phyloP scores from a whole-genome alignment of 1,140 invertebrate species.

The Saccostrea cuccullata region DNA sequence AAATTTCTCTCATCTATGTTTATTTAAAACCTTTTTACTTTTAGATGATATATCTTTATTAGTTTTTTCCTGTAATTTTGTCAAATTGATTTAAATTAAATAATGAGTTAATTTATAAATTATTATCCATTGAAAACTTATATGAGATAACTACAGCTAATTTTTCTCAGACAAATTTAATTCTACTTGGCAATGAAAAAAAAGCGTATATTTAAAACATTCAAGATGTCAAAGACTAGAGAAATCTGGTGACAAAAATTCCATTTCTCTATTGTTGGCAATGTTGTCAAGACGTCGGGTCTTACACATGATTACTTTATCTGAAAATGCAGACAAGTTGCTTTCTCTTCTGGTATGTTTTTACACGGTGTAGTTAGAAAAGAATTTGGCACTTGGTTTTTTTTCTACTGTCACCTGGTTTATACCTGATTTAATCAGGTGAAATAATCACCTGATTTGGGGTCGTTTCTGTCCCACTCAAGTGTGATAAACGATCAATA shows the following conservation, averaged over 20 bases:
- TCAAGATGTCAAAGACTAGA: background rate
- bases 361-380: background rate
- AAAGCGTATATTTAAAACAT: background rate
- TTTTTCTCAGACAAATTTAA: no score
- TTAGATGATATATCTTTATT: no score
- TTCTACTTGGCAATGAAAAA: background rate
- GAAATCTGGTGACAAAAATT: background rate
- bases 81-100: no score
- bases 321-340: background rate
- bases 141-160: no score
- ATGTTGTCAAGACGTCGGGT: background rate
- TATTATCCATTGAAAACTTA: no score
- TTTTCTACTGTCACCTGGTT: background rate
- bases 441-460: background rate
- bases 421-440: background rate
- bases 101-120: no score
- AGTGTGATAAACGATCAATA: background rate
- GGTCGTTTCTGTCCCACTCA: background rate
- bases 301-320: conserved; percentile 22
- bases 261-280: background rate
- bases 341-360: background rate
- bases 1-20: no score
- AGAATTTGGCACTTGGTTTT: background rate
- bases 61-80: no score
- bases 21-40: no score